phyloP scores from a whole-genome alignment of 1,140 invertebrate species.

The Agraylea sexmaculata region DNA sequence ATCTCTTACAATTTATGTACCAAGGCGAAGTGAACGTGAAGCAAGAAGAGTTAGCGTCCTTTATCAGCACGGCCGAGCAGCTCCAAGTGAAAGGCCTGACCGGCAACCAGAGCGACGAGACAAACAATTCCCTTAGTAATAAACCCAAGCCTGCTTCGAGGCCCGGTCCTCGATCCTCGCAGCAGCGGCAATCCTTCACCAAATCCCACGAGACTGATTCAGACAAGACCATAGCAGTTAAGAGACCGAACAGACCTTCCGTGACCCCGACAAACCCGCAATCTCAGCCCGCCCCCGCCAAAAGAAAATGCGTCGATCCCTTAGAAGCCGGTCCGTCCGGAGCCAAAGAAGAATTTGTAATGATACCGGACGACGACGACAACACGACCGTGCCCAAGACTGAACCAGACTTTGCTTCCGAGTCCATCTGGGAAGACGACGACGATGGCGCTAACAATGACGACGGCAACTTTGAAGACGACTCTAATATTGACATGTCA shows the following conservation, averaged over 20 bases:
- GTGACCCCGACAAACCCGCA: slow-evolving; percentile 42
- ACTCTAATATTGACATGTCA: slow-evolving; percentile 43
- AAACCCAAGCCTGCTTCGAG: slow-evolving; percentile 37
- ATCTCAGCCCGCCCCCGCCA: slow-evolving; percentile 40
- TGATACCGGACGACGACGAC: slow-evolving; percentile 41
- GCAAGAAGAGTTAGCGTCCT: slow-evolving; percentile 68
- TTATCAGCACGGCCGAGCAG: slow-evolving; percentile 74
- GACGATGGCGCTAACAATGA: slow-evolving; percentile 41
- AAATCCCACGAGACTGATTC: slow-evolving; percentile 43
- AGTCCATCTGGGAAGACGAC: slow-evolving; percentile 41
- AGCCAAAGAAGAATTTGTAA: slow-evolving; percentile 41
- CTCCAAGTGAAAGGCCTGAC: slow-evolving; percentile 76
- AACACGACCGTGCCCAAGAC: slow-evolving; percentile 40
- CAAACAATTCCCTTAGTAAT: slow-evolving; percentile 40
- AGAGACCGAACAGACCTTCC: slow-evolving; percentile 43
- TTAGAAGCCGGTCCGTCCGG: slow-evolving; percentile 40
- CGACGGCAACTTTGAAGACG: slow-evolving; percentile 41
- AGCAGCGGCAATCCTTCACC: slow-evolving; percentile 42
- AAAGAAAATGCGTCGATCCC: slow-evolving; percentile 42
- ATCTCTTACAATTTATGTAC: slow-evolving; percentile 78
- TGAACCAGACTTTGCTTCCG: slow-evolving; percentile 42
- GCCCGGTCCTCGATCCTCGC: slow-evolving; percentile 42
- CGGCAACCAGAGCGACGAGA: slow-evolving; percentile 43
- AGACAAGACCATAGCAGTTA: slow-evolving; percentile 42
- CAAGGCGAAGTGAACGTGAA: slow-evolving; percentile 76